phyloP scores from a whole-genome alignment of 1,140 invertebrate species.

The Scaptomyza graminum region DNA sequence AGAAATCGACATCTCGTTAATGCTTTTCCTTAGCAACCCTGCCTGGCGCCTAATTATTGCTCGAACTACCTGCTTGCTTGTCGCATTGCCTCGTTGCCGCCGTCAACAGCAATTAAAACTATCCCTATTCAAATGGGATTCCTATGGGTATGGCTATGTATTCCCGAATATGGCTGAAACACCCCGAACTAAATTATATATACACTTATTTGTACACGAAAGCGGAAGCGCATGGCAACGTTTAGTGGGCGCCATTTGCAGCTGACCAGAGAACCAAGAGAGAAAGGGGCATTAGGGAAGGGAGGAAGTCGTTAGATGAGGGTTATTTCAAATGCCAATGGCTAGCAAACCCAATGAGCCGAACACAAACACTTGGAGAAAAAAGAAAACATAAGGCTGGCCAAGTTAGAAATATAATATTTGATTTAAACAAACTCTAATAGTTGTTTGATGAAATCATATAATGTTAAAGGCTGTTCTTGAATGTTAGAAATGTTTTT shows the following conservation, averaged over 20 bases:
- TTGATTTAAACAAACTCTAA: too few relatives aligned
- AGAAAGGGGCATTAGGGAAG: slow-evolving; percentile 11
- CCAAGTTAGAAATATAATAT: too few relatives aligned
- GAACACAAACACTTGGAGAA: too few relatives aligned
- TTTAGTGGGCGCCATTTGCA: slow-evolving; percentile 72
- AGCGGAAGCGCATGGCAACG: slow-evolving; percentile 74
- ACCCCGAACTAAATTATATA: neutral
- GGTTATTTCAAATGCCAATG: slow-evolving; percentile 17
- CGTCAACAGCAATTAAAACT: slow-evolving; percentile 58
- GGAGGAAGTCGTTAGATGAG: slow-evolving; percentile 20
- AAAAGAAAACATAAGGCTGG: too few relatives aligned
- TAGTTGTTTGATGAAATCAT: too few relatives aligned
- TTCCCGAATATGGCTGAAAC: slow-evolving; percentile 65
- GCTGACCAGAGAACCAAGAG: slow-evolving; percentile 2
- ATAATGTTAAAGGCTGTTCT: too few relatives aligned
- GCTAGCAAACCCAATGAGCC: slow-evolving; percentile 50
- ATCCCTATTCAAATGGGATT: slow-evolving; percentile 2
- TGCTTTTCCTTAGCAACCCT: neutral
- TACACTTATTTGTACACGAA: slow-evolving; percentile 20
- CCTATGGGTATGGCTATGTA: neutral
- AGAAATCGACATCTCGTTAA: slow-evolving; percentile 50
- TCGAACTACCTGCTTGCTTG: slow-evolving; percentile 27
- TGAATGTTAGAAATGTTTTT: too few relatives aligned
- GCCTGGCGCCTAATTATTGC: slow-evolving; percentile 48
- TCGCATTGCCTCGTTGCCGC: slow-evolving; percentile 31